These are phyloP conservation scores for Neopipo cinnamomea DNA, from an alignment of 2,113 vertebrate genomes.

Conservation along the genomic window DNA sequence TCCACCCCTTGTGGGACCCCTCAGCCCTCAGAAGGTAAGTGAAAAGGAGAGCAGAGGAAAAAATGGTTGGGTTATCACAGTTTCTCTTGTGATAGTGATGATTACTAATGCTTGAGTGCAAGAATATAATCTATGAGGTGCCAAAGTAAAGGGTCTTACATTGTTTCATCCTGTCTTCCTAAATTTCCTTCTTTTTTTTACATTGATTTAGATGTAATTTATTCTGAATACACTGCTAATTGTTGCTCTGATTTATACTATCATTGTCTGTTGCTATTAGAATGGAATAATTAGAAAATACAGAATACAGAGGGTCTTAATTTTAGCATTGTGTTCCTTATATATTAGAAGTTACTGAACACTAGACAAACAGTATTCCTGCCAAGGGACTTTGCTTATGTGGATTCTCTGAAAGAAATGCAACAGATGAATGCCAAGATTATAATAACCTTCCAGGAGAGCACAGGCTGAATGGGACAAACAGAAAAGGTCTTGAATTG, in stretches of 20 bases:
- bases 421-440: constrained; percentile 30
- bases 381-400: constrained; percentile 48
- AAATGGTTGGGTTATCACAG: not conserved
- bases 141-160: not conserved
- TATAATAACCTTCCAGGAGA: constrained; percentile 37
- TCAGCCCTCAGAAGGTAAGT: constrained; percentile 77
- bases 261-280: not conserved
- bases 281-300: constrained; percentile 16
- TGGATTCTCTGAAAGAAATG: constrained; percentile 48
- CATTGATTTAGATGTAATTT: not conserved
- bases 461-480: constrained; percentile 13
- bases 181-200: not conserved
- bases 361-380: constrained; percentile 16
- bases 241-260: not conserved
- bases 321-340: constrained; percentile 14
- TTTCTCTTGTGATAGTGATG: not conserved
- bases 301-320: not conserved
- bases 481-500: constrained; percentile 9
- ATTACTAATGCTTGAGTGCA: not conserved
- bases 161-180: not conserved
- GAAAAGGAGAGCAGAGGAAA: not conserved
- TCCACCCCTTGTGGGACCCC: constrained; percentile 13
- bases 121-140: not conserved
- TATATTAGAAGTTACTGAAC: constrained; percentile 17
- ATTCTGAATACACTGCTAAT: not conserved